Evolutionary conservation across 2,113 vertebrate species (phyloP), one percentile per base, ranked within the genome.

Genomic region (Naja naja): DNA sequence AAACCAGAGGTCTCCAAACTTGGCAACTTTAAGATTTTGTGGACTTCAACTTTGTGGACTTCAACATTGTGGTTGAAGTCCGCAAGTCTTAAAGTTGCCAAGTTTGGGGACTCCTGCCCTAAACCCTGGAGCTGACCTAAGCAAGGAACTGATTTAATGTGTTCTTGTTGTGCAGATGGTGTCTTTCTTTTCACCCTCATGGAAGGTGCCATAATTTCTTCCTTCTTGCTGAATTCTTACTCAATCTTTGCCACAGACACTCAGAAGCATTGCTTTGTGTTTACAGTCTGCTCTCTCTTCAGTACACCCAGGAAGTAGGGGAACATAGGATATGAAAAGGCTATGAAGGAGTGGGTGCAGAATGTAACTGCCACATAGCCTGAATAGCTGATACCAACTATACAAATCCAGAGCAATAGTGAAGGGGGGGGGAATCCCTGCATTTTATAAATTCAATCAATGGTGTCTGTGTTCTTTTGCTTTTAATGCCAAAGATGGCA

Each of bases 91-190:
- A 1, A 9, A 9, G 47, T 49, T 49, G 8, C 8, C 8, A 49
- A 7, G 47, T 49, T 49, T 49, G 47, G 47, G 47, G 47, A 49
- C 47, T 49, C 47, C 47, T 49, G 1, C 16, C 69, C 69, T 81
- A 39, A 81, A 39, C n/a, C 34, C 6, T 81, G 34, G 34, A 81
- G 69, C 69, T 43, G 74, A 81, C 34, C 34, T 22, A 22, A 43
- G 18, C 74, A 9, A 81, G n/a, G 14, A 39, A 85, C n/a, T 1
- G 22, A 53, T 27, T 23, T 43, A 0, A 60, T 81, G 34, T 27
- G 39, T 92, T 85, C 94, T 92, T 85, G 90, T 85, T 93, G 91
- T 96, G 55, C 56, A 94, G 43, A 96, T 88, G 93, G 94, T 93
- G 94, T 94, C 49, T 3, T 93, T 85, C 94, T 22, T 39, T 43